Evolutionary conservation across 2,113 vertebrate genomes (phyloP).

Genomic region (Hyperopisus bebe): DNA sequence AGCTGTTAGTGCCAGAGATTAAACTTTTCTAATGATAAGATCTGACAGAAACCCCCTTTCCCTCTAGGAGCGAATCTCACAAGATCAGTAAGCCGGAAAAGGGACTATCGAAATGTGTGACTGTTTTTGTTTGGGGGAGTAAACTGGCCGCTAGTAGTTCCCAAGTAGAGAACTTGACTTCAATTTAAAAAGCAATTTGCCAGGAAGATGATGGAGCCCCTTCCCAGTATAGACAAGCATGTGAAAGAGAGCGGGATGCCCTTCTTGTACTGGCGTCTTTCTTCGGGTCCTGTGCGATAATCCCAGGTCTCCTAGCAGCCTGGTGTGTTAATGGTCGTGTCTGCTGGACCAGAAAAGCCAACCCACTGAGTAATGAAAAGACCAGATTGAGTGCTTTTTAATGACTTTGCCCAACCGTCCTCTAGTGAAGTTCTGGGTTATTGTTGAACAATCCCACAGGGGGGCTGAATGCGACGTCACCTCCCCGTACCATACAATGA

Average conservation of each 20-base stretch:
- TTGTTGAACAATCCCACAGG: conserved; percentile 4
- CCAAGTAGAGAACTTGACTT: background rate
- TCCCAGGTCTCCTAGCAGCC: conserved; percentile 50
- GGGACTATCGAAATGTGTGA: background rate
- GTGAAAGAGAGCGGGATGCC: background rate
- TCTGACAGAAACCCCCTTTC: background rate
- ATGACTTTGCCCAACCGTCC: conserved; percentile 49
- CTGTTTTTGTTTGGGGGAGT: background rate
- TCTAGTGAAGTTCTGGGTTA: background rate
- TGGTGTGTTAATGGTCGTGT: conserved; percentile 30
- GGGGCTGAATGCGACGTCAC: background rate
- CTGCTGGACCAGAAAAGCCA: conserved; percentile 50
- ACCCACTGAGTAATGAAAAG: conserved; percentile 48
- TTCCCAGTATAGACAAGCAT: background rate
- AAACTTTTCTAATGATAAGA: background rate
- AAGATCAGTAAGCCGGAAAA: background rate
- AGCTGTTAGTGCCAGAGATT: background rate
- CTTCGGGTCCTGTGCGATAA: conserved; percentile 5
- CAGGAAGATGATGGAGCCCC: background rate
- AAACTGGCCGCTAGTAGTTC: background rate
- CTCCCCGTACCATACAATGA: background rate
- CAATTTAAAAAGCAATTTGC: conserved; percentile 14
- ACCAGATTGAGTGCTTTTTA: conserved; percentile 52
- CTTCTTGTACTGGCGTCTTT: background rate
- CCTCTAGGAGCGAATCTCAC: background rate